Evolutionary conservation across 2,797 vertebrate genomes (phyloP).

Genomic region (Megalops cyprinoides): DNA sequence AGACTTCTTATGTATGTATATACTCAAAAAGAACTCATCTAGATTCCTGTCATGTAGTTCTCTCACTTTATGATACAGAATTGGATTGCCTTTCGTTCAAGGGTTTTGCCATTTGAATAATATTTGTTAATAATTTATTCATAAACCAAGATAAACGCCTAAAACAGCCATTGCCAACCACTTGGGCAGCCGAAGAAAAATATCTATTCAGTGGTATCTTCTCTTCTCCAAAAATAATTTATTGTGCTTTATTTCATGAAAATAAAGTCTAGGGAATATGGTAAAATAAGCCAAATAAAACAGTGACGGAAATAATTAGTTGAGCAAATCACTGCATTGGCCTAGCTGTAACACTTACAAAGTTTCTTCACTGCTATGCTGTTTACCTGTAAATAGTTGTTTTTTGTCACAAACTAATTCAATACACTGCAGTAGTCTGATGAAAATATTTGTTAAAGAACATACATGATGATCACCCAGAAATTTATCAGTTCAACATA

Average conservation of each 20-base stretch:
- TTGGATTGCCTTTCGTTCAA: too few relatives aligned
- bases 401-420: slow-evolving; percentile 2
- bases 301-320: slow-evolving; percentile 24
- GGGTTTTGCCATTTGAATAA: too few relatives aligned
- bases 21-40: too few relatives aligned
- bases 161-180: too few relatives aligned
- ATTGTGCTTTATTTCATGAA: neutral
- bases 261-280: slow-evolving; percentile 7
- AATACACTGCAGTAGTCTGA: slow-evolving; percentile 48
- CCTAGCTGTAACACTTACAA: slow-evolving; percentile 33
- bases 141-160: too few relatives aligned
- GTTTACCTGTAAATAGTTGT: slow-evolving; percentile 34
- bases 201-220: neutral
- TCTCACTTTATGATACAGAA: too few relatives aligned
- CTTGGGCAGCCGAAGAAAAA: too few relatives aligned
- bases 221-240: neutral
- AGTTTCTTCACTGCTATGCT: slow-evolving; percentile 14
- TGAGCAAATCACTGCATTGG: slow-evolving; percentile 28
- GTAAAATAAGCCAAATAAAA: neutral
- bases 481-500: neutral
- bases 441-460: slow-evolving; percentile 25
- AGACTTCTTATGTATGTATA: too few relatives aligned
- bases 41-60: too few relatives aligned
- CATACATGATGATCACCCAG: neutral
- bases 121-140: too few relatives aligned